Conservation (phyloP, 2,797 vertebrate genomes). For the Triplophysa bombifrons region DNA sequence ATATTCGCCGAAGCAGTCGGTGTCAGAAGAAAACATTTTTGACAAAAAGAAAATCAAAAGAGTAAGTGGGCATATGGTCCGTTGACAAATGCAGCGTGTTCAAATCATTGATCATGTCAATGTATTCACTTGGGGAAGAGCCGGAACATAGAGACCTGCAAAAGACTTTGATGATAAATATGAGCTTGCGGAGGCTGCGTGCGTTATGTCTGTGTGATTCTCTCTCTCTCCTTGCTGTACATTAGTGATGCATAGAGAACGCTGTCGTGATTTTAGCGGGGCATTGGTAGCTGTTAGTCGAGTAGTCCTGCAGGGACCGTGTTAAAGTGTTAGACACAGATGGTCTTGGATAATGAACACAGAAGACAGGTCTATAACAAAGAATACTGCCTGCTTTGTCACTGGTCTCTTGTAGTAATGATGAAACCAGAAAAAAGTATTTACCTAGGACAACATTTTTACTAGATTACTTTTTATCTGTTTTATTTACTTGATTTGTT, state of each 20-base stretch:
- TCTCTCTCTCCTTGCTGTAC: background rate
- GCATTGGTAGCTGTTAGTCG: constrained; percentile 68
- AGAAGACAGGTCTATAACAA: constrained; percentile 63
- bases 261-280: constrained; percentile 46
- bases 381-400: constrained; percentile 54
- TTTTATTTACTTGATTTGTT: background rate
- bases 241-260: constrained; percentile 27
- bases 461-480: background rate
- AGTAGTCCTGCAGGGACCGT: constrained; percentile 69
- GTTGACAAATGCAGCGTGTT: constrained; percentile 27
- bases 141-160: constrained; percentile 17
- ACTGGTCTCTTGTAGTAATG: constrained; percentile 2
- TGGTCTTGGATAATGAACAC: constrained; percentile 80
- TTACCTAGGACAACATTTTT: background rate
- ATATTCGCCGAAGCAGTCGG: constrained; percentile 11
- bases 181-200: constrained; percentile 19
- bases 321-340: constrained; percentile 75
- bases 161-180: constrained; percentile 36
- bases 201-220: constrained; percentile 23
- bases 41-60: constrained; percentile 30
- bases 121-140: constrained; percentile 31
- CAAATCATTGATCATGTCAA: constrained; percentile 39
- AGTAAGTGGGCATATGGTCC: constrained; percentile 38
- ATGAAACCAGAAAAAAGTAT: constrained; percentile 6
- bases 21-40: background rate